Evolutionary conservation across 1,140 invertebrate species (phyloP), one percentile per base, ranked within the genome.

Genomic region (Lasioglossum baleicum): DNA sequence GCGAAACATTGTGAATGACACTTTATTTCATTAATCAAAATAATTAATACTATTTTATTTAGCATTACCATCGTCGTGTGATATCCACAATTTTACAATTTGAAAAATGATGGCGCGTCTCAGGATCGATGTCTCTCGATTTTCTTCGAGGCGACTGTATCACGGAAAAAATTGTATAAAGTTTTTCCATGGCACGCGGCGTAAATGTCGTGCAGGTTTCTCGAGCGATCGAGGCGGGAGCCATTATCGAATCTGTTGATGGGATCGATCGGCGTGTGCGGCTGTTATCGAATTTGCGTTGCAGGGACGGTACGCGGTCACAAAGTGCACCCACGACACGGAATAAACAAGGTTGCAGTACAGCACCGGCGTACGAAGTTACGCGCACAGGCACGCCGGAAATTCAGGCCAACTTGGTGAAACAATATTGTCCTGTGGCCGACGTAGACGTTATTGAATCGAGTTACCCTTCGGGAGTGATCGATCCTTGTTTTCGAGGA

Each of bases 381-480:
- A 86, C 31, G n/a, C 53, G 56, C 63, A 51, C 72, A 74, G 44
- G 79, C 53, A 58, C 44, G 53, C 31, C 11, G 60, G 61, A 56
- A 73, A 78, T 53, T 78, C 40, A 15, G 44, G 31, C 67, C 61
- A 71, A 65, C 83, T 72, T 75, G 48, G 48, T 48, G 48, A 66
- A 70, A 81, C 82, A 65, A 67, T 80, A 83, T 87, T 87, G 83
- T 88, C 88, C 87, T 85, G 85, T 82, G 75, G 83, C 70, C 86
- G 80, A 88, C 83, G 85, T 80, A 69, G 76, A 64, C 78, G 77
- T 86, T 89, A 85, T 88, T 86, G 83, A 85, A 90, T 83, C 82
- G 83, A 88, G 83, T 88, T 89, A 88, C 88, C 74, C 74, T n/a
- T 58, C 20, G 79, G 81, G 71, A 82, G 44, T 48, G 69, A 86